A percentile compares a stretch with the other conserved stretches of the same genome.
Evolutionary conservation across 2,113 vertebrate genomes (phyloP).

Genomic region (Phyllopteryx taeniolatus): DNA sequence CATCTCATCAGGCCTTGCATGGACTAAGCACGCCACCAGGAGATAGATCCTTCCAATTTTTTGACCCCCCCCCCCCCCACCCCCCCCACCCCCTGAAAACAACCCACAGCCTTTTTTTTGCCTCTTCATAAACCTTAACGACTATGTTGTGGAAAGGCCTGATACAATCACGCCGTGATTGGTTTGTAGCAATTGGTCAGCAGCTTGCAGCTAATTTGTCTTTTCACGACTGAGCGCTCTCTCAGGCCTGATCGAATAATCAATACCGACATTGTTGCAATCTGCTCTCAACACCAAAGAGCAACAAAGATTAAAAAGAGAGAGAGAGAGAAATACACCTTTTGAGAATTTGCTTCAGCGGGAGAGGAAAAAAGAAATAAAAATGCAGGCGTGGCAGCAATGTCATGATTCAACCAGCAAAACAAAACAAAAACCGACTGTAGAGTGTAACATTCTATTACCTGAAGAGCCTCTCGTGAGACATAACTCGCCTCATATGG

Average conservation of each 20-base stretch:
- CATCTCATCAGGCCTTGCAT: slow-evolving; percentile 45
- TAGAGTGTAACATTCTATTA: slow-evolving; percentile 18
- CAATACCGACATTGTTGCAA: slow-evolving; percentile 68
- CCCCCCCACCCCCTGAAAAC: slow-evolving; percentile 12
- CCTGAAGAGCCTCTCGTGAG: slow-evolving; percentile 1
- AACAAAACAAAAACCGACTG: no score
- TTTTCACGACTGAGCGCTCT: slow-evolving; percentile 70
- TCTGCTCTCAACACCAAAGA: slow-evolving; percentile 57
- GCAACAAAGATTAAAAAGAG: slow-evolving; percentile 27
- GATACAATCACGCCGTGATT: slow-evolving; percentile 64
- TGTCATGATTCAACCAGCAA: neutral
- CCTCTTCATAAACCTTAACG: slow-evolving; percentile 53
- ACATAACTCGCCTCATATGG: slow-evolving; percentile 8
- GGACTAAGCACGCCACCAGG: slow-evolving; percentile 6
- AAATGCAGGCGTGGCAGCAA: neutral
- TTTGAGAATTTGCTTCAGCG: slow-evolving; percentile 21
- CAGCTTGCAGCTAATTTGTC: slow-evolving; percentile 72
- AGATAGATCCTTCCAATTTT: neutral
- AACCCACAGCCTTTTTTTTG: neutral
- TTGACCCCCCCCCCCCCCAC: no score
- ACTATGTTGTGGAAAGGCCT: slow-evolving; percentile 42
- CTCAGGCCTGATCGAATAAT: slow-evolving; percentile 65
- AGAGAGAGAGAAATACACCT: slow-evolving; percentile 36
- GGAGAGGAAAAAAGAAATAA: neutral
- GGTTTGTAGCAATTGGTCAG: slow-evolving; percentile 69